Percentiles rank a stretch among this genome's conserved stretches.
Evolutionary conservation across 2,888 invertebrate genomes (phyloP).

Genomic region (Cybosia mesomella): DNA sequence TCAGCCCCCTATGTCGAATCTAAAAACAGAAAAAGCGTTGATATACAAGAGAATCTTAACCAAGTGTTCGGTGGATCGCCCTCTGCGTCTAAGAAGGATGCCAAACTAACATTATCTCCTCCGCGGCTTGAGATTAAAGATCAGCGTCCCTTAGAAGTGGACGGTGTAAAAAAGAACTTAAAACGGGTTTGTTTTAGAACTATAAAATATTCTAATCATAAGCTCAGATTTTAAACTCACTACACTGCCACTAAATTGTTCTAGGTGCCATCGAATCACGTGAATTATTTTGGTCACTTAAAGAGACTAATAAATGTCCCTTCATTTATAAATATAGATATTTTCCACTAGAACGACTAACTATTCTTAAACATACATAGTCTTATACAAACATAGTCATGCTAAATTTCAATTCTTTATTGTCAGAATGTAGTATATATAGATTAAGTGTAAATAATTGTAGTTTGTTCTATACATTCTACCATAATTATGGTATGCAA

Average conservation of each 20-base stretch:
- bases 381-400: not conserved
- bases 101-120: slow-evolving; percentile 43
- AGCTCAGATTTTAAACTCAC: not conserved
- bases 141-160: slow-evolving; percentile 52
- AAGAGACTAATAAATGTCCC: not conserved
- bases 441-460: not conserved
- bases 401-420: not conserved
- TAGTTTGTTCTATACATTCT: not conserved
- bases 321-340: not conserved
- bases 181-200: slow-evolving; percentile 69
- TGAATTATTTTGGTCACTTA: not conserved
- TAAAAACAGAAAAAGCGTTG: slow-evolving; percentile 62
- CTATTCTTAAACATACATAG: not conserved
- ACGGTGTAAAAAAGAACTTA: slow-evolving; percentile 66
- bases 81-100: slow-evolving; percentile 48
- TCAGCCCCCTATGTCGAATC: slow-evolving; percentile 39
- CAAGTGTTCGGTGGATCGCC: slow-evolving; percentile 58
- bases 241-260: not conserved
- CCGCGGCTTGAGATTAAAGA: slow-evolving; percentile 47
- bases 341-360: not conserved
- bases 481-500: not conserved
- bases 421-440: not conserved
- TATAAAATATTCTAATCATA: not conserved
- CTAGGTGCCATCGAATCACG: not conserved
- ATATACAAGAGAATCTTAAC: slow-evolving; percentile 68